Conservation (phyloP, 2,797 vertebrate species). For the Lerista edwardsae region DNA sequence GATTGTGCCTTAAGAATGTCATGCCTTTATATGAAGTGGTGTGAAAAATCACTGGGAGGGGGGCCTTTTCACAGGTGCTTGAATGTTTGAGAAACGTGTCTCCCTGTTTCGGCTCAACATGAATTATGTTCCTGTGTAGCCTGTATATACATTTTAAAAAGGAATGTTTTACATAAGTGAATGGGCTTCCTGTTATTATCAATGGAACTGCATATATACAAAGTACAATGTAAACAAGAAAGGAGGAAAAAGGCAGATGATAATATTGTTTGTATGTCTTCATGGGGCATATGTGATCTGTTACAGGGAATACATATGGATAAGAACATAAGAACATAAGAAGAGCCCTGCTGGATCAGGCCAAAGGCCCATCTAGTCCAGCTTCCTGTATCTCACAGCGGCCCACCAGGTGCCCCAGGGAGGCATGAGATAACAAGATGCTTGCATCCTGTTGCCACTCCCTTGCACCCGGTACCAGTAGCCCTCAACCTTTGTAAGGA, state of each 20-base stretch:
- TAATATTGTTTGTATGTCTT: constrained; percentile 39
- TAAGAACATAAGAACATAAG: no score
- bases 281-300: constrained; percentile 11
- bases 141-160: constrained; percentile 26
- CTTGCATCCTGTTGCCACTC: no score
- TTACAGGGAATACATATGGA: no score
- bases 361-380: no score
- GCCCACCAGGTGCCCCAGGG: no score
- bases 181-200: constrained; percentile 43
- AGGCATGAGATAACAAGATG: no score
- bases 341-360: no score
- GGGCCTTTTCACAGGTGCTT: background rate
- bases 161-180: constrained; percentile 35
- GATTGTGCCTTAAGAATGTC: no score
- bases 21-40: background rate
- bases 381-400: no score
- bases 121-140: background rate
- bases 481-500: no score
- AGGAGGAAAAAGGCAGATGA: constrained; percentile 21
- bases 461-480: no score
- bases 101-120: background rate
- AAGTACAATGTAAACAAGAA: constrained; percentile 33
- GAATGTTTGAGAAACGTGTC: background rate
- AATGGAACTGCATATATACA: constrained; percentile 51
- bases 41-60: background rate